Base-by-base conservation (phyloP, 1,140 invertebrate genomes). In the Aphelinus certus region DNA sequence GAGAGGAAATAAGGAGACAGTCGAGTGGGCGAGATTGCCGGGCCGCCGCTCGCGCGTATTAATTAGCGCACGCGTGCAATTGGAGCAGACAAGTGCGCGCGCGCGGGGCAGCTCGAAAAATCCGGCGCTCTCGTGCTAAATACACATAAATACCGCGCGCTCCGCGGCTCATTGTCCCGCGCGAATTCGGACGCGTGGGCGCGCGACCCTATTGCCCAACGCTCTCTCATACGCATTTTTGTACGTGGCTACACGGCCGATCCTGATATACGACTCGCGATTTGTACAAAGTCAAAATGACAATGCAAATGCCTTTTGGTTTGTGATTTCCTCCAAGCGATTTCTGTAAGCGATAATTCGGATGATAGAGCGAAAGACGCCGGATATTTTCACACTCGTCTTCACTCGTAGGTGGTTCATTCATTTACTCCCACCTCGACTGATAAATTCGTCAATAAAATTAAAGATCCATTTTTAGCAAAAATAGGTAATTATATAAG, bases 31-130 rank as follows among this genome's bases (percentile, higher is more conserved):
- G 53, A 72, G 26, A 43, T 26, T 26, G 51, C 46, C 43, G 3
- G 3, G 7, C 61, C 42, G 47, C 7, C 62, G n/a, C 10, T 48
- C 46, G 26, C 71, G 77, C 47, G 71, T 77, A 77, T 72, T 78
- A 81, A 81, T 81, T 79, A 79, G 77, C 76, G 74, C 78, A 61
- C 77, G 67, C 57, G 78, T 75, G 80, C 76, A 81, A 81, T 76
- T 79, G 77, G 79, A 78, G 79, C 80, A 80, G 73, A 66, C 70
- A 78, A 74, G 55, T 68, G 68, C 58, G 77, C 7, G 4, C 26
- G 48, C 67, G 45, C 26, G 10, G 45, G 60, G 60, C 42, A 45
- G 9, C 42, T 45, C 4, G 60, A 61, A n/a, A 62, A 62, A 62
- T 47, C 3, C 60, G 9, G 46, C 62, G 7, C 47, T 10, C 47